phyloP scores from a whole-genome alignment of 2,888 invertebrate genomes.

The Bombylius discolor region DNA sequence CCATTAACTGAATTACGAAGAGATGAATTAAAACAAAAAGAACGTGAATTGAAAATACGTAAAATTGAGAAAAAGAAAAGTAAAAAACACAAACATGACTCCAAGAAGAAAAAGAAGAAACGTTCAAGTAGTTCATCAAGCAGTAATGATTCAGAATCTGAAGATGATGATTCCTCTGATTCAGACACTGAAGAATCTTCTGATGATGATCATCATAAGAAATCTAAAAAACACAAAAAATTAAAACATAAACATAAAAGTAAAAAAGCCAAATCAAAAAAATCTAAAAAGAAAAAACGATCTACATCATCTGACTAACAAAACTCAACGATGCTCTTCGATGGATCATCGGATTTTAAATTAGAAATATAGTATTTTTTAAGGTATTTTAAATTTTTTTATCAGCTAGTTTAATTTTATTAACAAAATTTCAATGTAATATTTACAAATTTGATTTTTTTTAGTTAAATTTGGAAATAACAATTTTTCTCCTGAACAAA shows the following conservation, averaged over 20 bases:
- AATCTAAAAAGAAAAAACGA: too few relatives aligned
- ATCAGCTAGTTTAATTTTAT: too few relatives aligned
- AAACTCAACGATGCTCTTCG: too few relatives aligned
- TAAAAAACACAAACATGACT: conserved; percentile 11
- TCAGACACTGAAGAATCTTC: neutral
- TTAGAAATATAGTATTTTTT: neutral
- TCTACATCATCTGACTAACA: too few relatives aligned
- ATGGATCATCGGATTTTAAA: too few relatives aligned
- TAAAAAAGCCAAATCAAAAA: too few relatives aligned
- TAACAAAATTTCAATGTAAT: too few relatives aligned
- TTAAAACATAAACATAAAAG: too few relatives aligned
- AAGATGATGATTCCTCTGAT: neutral
- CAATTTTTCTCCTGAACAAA: too few relatives aligned
- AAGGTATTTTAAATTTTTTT: too few relatives aligned
- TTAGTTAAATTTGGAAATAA: too few relatives aligned
- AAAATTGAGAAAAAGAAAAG: conserved; percentile 13
- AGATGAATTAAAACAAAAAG: conserved; percentile 59
- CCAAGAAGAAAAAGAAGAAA: conserved; percentile 9
- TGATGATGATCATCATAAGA: neutral
- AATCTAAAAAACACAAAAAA: neutral
- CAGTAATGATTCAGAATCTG: neutral
- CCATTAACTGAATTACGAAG: conserved; percentile 69
- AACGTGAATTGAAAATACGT: conserved; percentile 38
- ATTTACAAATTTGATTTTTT: too few relatives aligned
- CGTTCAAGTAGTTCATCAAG: neutral